Conservation (phyloP, 2,797 vertebrate species). For the Mormyrus hasselquistii region DNA sequence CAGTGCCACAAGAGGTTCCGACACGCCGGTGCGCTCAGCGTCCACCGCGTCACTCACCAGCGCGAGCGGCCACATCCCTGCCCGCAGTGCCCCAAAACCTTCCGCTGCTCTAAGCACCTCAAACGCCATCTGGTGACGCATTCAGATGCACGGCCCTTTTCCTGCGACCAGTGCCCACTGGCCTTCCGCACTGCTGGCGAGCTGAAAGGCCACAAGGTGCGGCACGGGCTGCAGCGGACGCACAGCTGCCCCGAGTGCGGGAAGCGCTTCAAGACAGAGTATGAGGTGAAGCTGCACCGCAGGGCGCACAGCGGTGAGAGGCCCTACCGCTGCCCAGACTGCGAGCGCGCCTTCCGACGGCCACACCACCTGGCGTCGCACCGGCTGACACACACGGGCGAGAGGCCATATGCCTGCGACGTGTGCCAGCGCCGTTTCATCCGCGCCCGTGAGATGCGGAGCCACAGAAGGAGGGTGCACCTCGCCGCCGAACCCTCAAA, state of each 20-base stretch:
- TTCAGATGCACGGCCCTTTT: conserved; percentile 14
- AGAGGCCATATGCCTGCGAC: conserved; percentile 20
- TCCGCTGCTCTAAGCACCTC: conserved; percentile 7
- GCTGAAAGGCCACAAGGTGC: conserved; percentile 17
- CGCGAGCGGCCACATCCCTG: conserved; percentile 18
- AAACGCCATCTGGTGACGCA: conserved; percentile 17
- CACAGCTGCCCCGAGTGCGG: conserved; percentile 20
- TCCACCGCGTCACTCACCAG: conserved; percentile 23
- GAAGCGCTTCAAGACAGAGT: conserved; percentile 22
- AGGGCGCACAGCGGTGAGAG: conserved; percentile 22
- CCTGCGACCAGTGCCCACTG: conserved; percentile 19
- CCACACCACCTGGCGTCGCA: conserved; percentile 22
- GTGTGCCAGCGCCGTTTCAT: conserved; percentile 17
- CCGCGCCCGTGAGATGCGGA: conserved; percentile 6
- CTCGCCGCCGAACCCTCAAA: background rate
- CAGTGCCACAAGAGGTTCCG: conserved; percentile 23
- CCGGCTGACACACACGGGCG: conserved; percentile 21
- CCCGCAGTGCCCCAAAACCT: conserved; percentile 16
- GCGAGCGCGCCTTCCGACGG: conserved; percentile 12
- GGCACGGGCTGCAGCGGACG: conserved; percentile 9
- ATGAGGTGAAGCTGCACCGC: conserved; percentile 23
- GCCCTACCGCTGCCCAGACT: conserved; percentile 21
- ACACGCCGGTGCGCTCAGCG: conserved; percentile 11
- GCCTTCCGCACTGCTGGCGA: conserved; percentile 15
- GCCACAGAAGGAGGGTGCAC: conserved; percentile 12